Evolutionary conservation across 1,140 invertebrate species (phyloP), one percentile per base, ranked within the genome.

Genomic region (Ceratosolen solmsi): DNA sequence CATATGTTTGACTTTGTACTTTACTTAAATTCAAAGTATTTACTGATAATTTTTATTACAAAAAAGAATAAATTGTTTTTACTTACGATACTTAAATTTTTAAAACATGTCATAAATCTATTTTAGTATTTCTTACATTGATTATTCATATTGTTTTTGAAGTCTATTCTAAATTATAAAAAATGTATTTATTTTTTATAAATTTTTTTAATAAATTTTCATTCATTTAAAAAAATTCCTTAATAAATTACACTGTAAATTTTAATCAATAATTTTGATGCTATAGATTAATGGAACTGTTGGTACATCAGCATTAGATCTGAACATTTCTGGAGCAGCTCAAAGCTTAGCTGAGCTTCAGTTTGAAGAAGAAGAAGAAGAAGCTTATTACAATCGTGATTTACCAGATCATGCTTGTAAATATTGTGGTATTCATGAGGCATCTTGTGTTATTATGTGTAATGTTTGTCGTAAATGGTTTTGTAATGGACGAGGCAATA

Each of bases 391-490:
- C 88, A 97, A 96, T 87, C 97, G 96, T 89, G 97, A 98, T 89
- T 91, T 98, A 72, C 97, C 98, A 20, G 95, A 96, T 81, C 97
- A 98, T 94, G 98, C 98, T 0, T 99, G 98, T 93, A 97, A 98
- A 93, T 99, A 99, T 89, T 99, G 99, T 92, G 98, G 98, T 70
- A 98, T 99, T 84, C 98, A 99, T 92, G 99, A 99, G 89, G 98
- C 98, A 2, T 95, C 96, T 80, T 98, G 97, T 85, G 98, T 99
- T 49, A 98, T 99, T 30, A 97, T 98, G 95, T 99, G 99, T 90
- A 99, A 99, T 90, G 94, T 97, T 58, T 99, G 99, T 89, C 98
- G 98, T 86, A 99, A 99, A 90, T 99, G 99, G 99, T 99, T 99
- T 89, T 99, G 99, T 90, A 99, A 99, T 94, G 98, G 98, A 9